These are phyloP conservation scores for Bradypodion pumilum DNA, from an alignment of 2,797 vertebrate species.

Conservation along the genomic window DNA sequence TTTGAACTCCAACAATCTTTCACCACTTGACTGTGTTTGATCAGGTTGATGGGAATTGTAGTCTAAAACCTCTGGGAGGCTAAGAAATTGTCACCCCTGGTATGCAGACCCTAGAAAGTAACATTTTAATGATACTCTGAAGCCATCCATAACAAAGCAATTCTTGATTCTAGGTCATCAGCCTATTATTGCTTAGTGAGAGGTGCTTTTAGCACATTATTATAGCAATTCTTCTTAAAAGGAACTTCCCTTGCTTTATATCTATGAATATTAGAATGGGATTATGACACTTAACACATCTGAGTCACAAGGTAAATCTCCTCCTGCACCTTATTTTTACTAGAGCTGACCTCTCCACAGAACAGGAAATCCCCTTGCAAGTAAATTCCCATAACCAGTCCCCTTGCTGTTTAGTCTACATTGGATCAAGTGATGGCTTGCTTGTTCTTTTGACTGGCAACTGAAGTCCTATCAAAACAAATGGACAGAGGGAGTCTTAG, in stretches of 20 bases:
- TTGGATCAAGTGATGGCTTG: constrained; percentile 65
- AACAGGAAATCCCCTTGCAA: constrained; percentile 75
- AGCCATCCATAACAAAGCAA: neutral
- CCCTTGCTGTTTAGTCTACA: constrained; percentile 79
- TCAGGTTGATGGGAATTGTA: neutral
- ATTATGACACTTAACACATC: constrained; percentile 41
- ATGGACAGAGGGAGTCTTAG: constrained; percentile 65
- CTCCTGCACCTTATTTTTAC: constrained; percentile 56
- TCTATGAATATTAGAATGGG: constrained; percentile 28
- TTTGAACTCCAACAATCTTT: neutral
- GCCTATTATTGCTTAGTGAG: neutral
- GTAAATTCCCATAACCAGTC: constrained; percentile 72
- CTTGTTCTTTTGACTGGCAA: constrained; percentile 77
- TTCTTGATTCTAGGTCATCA: neutral
- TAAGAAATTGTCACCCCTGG: too few relatives aligned
- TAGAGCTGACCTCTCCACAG: constrained; percentile 68
- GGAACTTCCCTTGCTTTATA: neutral
- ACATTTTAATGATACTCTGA: neutral
- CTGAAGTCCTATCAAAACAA: constrained; percentile 73
- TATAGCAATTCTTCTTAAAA: neutral
- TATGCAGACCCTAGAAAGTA: neutral
- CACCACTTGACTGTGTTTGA: neutral
- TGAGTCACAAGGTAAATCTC: constrained; percentile 36
- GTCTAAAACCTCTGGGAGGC: too few relatives aligned
- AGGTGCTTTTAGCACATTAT: neutral